Evolutionary conservation across 2,797 vertebrate genomes (phyloP).

Genomic region (Micrastur ruficollis): DNA sequence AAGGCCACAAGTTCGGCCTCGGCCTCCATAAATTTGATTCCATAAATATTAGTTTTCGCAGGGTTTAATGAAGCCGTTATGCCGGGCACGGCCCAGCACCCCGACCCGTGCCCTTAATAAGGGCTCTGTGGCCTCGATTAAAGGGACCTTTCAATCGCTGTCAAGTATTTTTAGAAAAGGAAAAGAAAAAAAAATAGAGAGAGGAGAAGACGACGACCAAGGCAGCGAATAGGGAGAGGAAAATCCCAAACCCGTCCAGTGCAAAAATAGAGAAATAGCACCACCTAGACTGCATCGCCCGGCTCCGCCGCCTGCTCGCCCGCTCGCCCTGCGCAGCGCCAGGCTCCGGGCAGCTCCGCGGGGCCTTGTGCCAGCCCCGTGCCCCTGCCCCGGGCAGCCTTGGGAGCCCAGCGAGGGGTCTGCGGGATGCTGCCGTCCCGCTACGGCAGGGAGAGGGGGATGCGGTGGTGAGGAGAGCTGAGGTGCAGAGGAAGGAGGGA

Average conservation of each 20-base stretch:
- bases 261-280: slow-evolving; percentile 79
- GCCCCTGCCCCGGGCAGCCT: not conserved
- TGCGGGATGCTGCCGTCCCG: not conserved
- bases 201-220: slow-evolving; percentile 38
- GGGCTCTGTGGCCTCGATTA: slow-evolving; percentile 70
- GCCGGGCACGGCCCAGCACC: slow-evolving; percentile 75
- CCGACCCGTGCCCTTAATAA: slow-evolving; percentile 74
- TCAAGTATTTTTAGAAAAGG: slow-evolving; percentile 83
- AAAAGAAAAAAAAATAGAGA: slow-evolving; percentile 66
- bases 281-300: slow-evolving; percentile 71
- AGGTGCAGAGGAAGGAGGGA: not conserved
- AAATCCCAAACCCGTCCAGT: slow-evolving; percentile 59
- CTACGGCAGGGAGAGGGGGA: not conserved
- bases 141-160: slow-evolving; percentile 83
- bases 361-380: not conserved
- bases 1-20: slow-evolving; percentile 68
- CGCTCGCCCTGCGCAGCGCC: not conserved
- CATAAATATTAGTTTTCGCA: slow-evolving; percentile 81
- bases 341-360: not conserved
- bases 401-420: not conserved
- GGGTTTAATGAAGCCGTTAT: slow-evolving; percentile 80
- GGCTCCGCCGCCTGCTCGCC: not conserved
- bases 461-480: not conserved
- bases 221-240: slow-evolving; percentile 66
- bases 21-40: slow-evolving; percentile 81